These are phyloP conservation scores for Sphenopsis melanotis DNA, from an alignment of 2,797 vertebrate genomes.

Conservation along the genomic window DNA sequence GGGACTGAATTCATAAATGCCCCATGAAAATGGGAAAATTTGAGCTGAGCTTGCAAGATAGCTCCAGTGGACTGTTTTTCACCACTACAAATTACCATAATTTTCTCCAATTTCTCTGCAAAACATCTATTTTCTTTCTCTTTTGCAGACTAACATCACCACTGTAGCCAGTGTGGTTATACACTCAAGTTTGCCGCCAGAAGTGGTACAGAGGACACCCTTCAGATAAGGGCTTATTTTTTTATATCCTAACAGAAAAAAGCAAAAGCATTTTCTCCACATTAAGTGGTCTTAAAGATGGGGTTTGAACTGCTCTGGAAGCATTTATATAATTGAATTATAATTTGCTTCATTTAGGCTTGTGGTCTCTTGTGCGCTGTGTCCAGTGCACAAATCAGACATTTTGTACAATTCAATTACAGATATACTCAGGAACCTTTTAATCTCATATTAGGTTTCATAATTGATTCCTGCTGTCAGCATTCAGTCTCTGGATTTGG, in stretches of 20 bases:
- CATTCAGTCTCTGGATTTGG: background rate
- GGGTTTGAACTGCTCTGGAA: slow-evolving; percentile 49
- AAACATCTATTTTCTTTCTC: background rate
- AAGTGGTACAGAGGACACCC: background rate
- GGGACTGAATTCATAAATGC: background rate
- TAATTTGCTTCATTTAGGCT: slow-evolving; percentile 59
- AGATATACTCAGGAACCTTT: slow-evolving; percentile 49
- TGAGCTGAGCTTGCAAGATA: background rate
- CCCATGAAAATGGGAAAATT: background rate
- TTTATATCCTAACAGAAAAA: background rate
- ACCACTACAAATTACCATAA: background rate
- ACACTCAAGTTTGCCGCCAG: background rate
- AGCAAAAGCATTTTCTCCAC: background rate
- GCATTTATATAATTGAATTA: slow-evolving; percentile 63
- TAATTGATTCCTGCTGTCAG: slow-evolving; percentile 59
- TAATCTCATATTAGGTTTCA: slow-evolving; percentile 60
- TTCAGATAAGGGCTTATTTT: background rate
- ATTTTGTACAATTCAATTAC: slow-evolving; percentile 67
- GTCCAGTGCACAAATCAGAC: slow-evolving; percentile 44
- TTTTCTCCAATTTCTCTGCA: background rate
- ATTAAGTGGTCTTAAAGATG: background rate
- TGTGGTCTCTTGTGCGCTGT: slow-evolving; percentile 23
- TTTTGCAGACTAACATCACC: background rate
- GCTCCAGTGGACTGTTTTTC: background rate
- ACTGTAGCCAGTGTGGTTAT: background rate